Conservation (phyloP, 2,797 vertebrate species). For the Gadopsis marmoratus region DNA sequence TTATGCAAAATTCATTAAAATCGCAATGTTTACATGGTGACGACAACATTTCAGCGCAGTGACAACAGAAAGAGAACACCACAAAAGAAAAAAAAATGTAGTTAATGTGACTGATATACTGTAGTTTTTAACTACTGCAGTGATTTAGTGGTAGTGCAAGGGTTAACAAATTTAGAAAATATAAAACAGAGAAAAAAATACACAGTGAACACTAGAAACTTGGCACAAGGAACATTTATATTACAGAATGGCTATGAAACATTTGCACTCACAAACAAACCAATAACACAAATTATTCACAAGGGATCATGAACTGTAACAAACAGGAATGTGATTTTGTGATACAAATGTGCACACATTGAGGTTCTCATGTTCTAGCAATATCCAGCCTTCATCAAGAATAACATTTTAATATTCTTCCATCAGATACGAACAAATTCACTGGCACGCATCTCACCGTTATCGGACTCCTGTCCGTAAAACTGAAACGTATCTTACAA, state of each 20-base stretch:
- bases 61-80: conserved; percentile 77
- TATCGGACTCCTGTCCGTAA: conserved; percentile 1
- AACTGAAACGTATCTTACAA: conserved; percentile 14
- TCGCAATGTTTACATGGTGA: conserved; percentile 70
- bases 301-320: conserved; percentile 44
- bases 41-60: conserved; percentile 59
- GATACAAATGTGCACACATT: conserved; percentile 41
- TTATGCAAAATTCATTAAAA: conserved; percentile 81
- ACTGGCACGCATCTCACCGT: conserved; percentile 40
- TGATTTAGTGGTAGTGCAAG: conserved; percentile 66
- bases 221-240: conserved; percentile 87
- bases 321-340: conserved; percentile 37
- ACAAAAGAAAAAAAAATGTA: conserved; percentile 59
- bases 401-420: conserved; percentile 35
- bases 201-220: conserved; percentile 80
- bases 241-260: conserved; percentile 63
- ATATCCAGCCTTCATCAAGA: conserved; percentile 38
- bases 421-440: conserved; percentile 36
- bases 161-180: conserved; percentile 65
- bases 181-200: conserved; percentile 30
- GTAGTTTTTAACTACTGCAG: conserved; percentile 65
- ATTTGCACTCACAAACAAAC: conserved; percentile 30
- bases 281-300: conserved; percentile 42
- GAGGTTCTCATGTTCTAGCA: conserved; percentile 21
- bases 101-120: conserved; percentile 59